Evolutionary conservation across 2,113 vertebrate genomes (phyloP), one percentile per base, ranked within the genome.

Genomic region (Camelus bactrianus): DNA sequence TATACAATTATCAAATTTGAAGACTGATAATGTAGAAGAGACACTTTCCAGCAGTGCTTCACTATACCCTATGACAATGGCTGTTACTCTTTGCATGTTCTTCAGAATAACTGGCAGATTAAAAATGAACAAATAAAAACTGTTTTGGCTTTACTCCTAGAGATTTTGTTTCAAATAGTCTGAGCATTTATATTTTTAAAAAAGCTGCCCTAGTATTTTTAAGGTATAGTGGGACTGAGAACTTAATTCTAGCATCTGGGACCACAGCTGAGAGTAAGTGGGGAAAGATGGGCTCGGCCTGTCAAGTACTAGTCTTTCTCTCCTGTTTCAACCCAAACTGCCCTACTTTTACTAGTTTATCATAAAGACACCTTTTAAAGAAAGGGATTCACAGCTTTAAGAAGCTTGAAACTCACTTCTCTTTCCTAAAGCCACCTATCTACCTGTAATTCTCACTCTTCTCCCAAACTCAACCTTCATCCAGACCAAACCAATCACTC

Each of bases 261-360:
- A 30, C 30, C 30, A 83, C 24, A 58, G 6, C 9, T 84, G n/a
- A 83, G 60, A 35, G 20, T 1, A 60, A 54, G 12, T 30, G 3
- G 9, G 8, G 28, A 85, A 20, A 1, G 30, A 62, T 14, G 0
- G 20, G 4, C 22, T 12, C 0, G 30, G 3, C 26, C 16, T 70
- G 46, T 84, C 46, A 24, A 54, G 5, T 6, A 17, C 7, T 24
- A 26, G 32, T 38, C 38, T 38, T 20, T 24, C 54, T 28, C 8
- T 13, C 6, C 46, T 56, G 16, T 50, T 67, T 77, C 46, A 22
- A 30, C 13, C 3, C 16, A 35, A 91, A 70, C 12, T 77, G 11
- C 20, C 52, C 6, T 79, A 5, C 32, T 88, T 42, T 17, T 14
- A 72, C 14, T 19, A 42, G 30, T 69, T 69, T 35, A 69, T 24